phyloP scores from a whole-genome alignment of 2,797 vertebrate genomes.

The Phyllotis vaccarum region DNA sequence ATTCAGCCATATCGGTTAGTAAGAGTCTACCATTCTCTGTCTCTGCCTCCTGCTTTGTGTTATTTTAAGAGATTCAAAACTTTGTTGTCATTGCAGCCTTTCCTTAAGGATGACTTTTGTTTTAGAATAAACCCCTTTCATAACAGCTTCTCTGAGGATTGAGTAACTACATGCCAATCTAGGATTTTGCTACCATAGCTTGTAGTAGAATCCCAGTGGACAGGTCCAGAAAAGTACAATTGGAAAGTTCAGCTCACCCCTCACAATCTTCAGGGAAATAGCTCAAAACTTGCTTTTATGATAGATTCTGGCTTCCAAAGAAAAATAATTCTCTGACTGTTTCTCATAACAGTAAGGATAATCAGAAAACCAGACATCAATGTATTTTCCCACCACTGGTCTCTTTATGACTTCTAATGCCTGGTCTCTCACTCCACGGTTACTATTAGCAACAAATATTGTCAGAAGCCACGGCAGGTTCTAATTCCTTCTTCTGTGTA shows the following conservation, averaged over 20 bases:
- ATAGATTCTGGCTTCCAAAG: not conserved
- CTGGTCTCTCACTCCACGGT: not conserved
- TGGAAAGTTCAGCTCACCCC: not conserved
- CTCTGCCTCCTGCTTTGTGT: not conserved
- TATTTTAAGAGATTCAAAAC: not conserved
- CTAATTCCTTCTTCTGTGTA: not conserved
- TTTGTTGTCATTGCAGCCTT: not conserved
- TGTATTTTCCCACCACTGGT: conserved; percentile 50
- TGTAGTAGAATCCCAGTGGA: not conserved
- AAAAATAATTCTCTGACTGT: conserved; percentile 38
- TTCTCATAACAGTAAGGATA: conserved; percentile 34
- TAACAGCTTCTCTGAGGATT: conserved; percentile 9
- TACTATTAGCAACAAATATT: not conserved
- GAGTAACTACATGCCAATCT: not conserved
- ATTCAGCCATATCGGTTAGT: fast-evolving
- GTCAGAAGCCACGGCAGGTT: not conserved
- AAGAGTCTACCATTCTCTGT: not conserved
- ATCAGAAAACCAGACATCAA: conserved; percentile 51
- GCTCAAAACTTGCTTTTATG: conserved; percentile 30
- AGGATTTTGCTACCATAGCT: not conserved
- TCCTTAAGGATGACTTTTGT: conserved; percentile 18
- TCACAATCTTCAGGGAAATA: conserved; percentile 67
- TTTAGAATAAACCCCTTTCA: conserved; percentile 52
- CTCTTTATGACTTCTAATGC: conserved; percentile 49
- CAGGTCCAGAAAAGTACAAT: not conserved